phyloP scores from a whole-genome alignment of 1,140 invertebrate species.

The Heliconius hermathena region DNA sequence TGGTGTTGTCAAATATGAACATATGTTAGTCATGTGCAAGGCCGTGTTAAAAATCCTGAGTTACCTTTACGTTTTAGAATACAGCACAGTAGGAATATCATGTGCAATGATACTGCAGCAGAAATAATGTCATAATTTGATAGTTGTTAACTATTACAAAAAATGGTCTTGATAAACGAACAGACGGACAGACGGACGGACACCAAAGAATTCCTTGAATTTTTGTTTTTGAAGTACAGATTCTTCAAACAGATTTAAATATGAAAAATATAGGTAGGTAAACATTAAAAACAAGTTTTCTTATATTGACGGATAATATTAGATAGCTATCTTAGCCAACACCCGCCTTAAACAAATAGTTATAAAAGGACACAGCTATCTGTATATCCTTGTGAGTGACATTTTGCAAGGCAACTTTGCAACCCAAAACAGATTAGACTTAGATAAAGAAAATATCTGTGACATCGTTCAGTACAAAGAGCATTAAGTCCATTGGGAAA shows the following conservation, averaged over 20 bases:
- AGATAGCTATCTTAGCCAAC: background rate
- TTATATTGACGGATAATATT: background rate
- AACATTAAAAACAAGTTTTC: background rate
- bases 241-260: too few relatives aligned
- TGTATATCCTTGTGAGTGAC: background rate
- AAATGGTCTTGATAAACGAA: too few relatives aligned
- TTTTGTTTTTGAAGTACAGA: too few relatives aligned
- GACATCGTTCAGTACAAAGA: background rate
- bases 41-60: background rate
- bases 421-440: background rate
- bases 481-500: constrained; percentile 1
- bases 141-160: too few relatives aligned
- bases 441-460: background rate
- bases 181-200: too few relatives aligned
- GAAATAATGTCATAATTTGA: too few relatives aligned
- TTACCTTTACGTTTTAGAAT: background rate
- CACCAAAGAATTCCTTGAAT: too few relatives aligned
- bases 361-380: background rate
- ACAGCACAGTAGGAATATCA: too few relatives aligned
- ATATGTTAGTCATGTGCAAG: constrained; percentile 15
- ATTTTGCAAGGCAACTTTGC: background rate
- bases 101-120: too few relatives aligned
- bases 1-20: constrained; percentile 18
- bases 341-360: background rate
- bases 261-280: background rate